Evolutionary conservation across 2,797 vertebrate species (phyloP).

Genomic region (Ispidina lecontei): DNA sequence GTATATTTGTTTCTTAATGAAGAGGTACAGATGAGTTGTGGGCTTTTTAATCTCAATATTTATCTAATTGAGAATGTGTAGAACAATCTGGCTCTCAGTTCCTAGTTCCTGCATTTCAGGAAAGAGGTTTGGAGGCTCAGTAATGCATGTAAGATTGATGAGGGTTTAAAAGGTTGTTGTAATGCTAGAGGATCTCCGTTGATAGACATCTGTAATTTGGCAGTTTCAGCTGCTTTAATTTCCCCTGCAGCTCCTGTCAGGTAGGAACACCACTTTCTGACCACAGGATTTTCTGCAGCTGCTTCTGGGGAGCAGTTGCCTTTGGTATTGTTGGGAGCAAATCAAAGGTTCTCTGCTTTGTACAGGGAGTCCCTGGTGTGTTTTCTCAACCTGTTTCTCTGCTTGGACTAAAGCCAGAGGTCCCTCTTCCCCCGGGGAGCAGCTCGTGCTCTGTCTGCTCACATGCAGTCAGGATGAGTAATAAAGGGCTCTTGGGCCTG

Average conservation of each 20-base stretch:
- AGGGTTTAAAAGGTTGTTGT: not conserved
- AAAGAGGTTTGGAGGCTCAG: not conserved
- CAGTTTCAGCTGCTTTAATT: not conserved
- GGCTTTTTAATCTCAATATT: not conserved
- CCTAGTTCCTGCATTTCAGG: not conserved
- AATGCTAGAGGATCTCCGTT: not conserved
- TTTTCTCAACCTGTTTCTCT: not conserved
- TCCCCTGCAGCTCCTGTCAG: not conserved
- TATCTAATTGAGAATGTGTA: not conserved
- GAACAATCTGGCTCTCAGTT: not conserved
- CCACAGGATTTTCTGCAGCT: not conserved
- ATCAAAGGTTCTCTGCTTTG: not conserved
- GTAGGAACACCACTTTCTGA: not conserved
- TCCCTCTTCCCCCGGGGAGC: not conserved
- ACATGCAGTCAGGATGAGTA: not conserved
- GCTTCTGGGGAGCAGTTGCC: not conserved
- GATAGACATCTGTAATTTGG: not conserved
- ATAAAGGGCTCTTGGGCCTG: not conserved
- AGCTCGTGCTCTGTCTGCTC: not conserved
- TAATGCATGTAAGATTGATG: not conserved
- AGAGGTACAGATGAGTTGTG: not conserved
- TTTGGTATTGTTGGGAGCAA: not conserved
- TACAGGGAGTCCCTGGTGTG: too few species aligned
- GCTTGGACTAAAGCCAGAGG: not conserved
- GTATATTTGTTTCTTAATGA: not conserved